Percentiles rank a stretch among this genome's conserved stretches.
Evolutionary conservation across 2,113 vertebrate genomes (phyloP).

Genomic region (Dissostichus mawsoni): DNA sequence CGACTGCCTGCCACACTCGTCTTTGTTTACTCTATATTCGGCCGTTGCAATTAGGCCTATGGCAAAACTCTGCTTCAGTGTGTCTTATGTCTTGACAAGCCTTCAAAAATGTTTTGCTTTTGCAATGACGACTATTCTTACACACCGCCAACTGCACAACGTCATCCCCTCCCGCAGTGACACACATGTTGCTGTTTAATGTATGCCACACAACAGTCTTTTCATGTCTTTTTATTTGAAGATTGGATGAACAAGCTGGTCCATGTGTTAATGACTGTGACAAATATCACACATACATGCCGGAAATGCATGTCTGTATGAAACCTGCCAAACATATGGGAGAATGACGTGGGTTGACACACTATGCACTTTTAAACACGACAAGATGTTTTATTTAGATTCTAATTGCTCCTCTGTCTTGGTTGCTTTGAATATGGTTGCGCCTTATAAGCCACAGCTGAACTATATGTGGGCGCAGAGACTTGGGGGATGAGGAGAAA

Average conservation of each 20-base stretch:
- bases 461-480: constrained; percentile 30
- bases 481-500: constrained; percentile 9
- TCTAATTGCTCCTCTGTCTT: constrained; percentile 37
- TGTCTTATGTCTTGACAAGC: constrained; percentile 60
- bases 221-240: constrained; percentile 8
- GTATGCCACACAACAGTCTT: constrained; percentile 3
- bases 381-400: constrained; percentile 33
- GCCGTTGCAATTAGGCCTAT: constrained; percentile 51
- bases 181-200: constrained; percentile 24
- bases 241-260: neutral
- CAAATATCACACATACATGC: neutral
- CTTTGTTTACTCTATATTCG: constrained; percentile 64
- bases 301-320: constrained; percentile 18
- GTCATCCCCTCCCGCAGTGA: constrained; percentile 30
- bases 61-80: constrained; percentile 48
- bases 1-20: constrained; percentile 55
- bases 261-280: constrained; percentile 23
- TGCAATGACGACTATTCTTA: constrained; percentile 42
- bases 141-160: constrained; percentile 34
- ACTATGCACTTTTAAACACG: neutral
- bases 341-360: constrained; percentile 3
- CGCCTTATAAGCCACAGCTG: constrained; percentile 19
- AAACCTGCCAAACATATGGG: constrained; percentile 5
- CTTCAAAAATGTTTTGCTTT: constrained; percentile 37
- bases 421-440: constrained; percentile 13